These are phyloP conservation scores for Calephelis virginiensis DNA, from an alignment of 1,140 invertebrate species.

Conservation along the genomic window DNA sequence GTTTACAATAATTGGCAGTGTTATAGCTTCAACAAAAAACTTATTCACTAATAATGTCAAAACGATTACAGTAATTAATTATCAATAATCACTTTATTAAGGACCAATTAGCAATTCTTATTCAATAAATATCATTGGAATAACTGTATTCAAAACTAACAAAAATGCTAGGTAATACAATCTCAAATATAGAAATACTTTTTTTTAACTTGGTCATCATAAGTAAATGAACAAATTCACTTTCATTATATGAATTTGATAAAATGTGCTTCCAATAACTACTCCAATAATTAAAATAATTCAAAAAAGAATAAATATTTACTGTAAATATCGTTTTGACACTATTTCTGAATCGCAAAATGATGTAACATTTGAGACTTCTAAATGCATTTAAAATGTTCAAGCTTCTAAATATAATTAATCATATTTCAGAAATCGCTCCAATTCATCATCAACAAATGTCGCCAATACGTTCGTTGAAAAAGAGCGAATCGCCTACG, in stretches of 20 bases:
- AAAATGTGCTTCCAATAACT: no score
- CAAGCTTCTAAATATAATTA: conserved; percentile 21
- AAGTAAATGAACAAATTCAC: no score
- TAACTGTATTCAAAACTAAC: no score
- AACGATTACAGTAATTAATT: neutral
- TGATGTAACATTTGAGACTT: conserved; percentile 26
- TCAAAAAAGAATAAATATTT: neutral
- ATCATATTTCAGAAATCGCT: conserved; percentile 74
- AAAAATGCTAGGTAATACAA: no score
- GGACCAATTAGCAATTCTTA: no score
- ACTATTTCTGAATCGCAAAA: neutral
- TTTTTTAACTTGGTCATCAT: no score
- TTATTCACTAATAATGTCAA: conserved; percentile 3
- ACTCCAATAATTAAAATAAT: no score
- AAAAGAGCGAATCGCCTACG: conserved; percentile 72
- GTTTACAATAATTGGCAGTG: neutral
- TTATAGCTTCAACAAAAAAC: neutral
- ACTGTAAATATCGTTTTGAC: conserved; percentile 2
- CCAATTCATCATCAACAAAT: conserved; percentile 76
- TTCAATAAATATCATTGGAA: no score
- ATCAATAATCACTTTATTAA: neutral
- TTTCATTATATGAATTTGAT: no score
- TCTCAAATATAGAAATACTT: no score
- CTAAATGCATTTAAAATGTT: conserved; percentile 23
- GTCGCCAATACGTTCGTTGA: conserved; percentile 72